Evolutionary conservation across 2,888 invertebrate species (phyloP).

Genomic region (Autographa pulchrina): DNA sequence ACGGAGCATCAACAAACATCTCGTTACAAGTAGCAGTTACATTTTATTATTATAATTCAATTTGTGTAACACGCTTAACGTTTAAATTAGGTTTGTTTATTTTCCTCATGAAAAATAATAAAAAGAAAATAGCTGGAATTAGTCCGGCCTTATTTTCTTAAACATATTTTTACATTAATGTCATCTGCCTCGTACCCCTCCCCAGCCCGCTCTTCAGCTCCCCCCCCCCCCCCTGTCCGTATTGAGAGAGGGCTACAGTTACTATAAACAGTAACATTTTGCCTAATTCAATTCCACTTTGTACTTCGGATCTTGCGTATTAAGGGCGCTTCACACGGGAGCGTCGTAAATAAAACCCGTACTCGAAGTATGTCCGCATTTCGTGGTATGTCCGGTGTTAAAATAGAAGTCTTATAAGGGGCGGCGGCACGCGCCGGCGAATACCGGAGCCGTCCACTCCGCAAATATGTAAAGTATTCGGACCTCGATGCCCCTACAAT

Average conservation of each 20-base stretch:
- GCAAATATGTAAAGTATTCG: slow-evolving; percentile 2
- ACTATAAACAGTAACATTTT: slow-evolving; percentile 25
- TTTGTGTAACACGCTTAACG: slow-evolving; percentile 11
- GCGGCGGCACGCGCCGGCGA: background rate
- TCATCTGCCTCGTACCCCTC: slow-evolving; percentile 11
- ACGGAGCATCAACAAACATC: background rate
- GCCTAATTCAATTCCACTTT: slow-evolving; percentile 32
- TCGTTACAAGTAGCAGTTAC: background rate
- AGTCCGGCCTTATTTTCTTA: background rate
- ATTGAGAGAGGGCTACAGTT: slow-evolving; percentile 8
- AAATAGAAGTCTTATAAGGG: background rate
- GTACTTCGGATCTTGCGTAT: slow-evolving; percentile 13
- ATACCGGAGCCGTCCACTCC: background rate
- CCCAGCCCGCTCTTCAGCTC: background rate
- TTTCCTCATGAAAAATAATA: slow-evolving; percentile 4
- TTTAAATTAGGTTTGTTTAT: slow-evolving; percentile 3
- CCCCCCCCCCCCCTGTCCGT: background rate
- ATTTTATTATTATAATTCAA: slow-evolving; percentile 4
- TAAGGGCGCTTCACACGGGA: background rate
- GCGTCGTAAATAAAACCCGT: background rate
- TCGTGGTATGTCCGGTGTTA: slow-evolving; percentile 4
- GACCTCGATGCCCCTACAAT: background rate
- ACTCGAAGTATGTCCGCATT: background rate
- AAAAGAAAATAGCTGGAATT: slow-evolving; percentile 6
- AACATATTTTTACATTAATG: slow-evolving; percentile 25